Evolutionary conservation across 2,888 invertebrate species (phyloP).

Genomic region (Ceriagrion tenellum): DNA sequence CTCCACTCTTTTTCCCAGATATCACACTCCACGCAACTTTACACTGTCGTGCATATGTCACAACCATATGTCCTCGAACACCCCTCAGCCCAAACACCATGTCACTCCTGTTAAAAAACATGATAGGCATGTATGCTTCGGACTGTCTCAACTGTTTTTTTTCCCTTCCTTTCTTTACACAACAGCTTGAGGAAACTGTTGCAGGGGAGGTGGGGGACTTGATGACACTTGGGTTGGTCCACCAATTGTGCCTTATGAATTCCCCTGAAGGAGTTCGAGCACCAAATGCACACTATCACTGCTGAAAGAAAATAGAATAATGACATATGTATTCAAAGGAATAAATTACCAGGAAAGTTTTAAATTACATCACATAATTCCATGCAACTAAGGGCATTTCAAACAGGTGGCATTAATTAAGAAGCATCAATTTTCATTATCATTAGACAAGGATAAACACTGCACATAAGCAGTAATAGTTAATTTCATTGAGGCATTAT

Average conservation of each 20-base stretch:
- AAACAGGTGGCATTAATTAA: too few species aligned
- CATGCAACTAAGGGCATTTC: too few species aligned
- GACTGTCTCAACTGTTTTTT: constrained; percentile 55
- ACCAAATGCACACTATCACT: constrained; percentile 66
- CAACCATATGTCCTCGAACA: constrained; percentile 60
- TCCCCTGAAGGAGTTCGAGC: constrained; percentile 51
- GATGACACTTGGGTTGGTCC: constrained; percentile 63
- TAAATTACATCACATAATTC: too few species aligned
- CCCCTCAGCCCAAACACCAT: constrained; percentile 17
- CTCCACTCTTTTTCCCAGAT: constrained; percentile 33
- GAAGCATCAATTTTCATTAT: too few species aligned
- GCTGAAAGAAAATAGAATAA: constrained; percentile 38
- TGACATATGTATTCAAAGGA: too few species aligned
- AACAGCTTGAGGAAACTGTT: constrained; percentile 50
- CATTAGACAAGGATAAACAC: too few species aligned
- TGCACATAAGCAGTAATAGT: too few species aligned
- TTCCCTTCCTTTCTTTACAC: constrained; percentile 44
- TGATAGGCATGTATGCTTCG: constrained; percentile 15
- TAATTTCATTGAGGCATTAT: too few species aligned
- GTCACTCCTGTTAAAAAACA: constrained; percentile 22
- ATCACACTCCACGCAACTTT: constrained; percentile 63
- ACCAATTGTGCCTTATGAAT: constrained; percentile 61
- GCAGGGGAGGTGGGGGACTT: constrained; percentile 49
- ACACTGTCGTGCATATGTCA: constrained; percentile 60
- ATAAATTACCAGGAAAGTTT: too few species aligned